A percentile compares a stretch with the other conserved stretches of the same genome.
Conservation (phyloP, 2,888 invertebrate species). For the Lithophane semibrunnea region DNA sequence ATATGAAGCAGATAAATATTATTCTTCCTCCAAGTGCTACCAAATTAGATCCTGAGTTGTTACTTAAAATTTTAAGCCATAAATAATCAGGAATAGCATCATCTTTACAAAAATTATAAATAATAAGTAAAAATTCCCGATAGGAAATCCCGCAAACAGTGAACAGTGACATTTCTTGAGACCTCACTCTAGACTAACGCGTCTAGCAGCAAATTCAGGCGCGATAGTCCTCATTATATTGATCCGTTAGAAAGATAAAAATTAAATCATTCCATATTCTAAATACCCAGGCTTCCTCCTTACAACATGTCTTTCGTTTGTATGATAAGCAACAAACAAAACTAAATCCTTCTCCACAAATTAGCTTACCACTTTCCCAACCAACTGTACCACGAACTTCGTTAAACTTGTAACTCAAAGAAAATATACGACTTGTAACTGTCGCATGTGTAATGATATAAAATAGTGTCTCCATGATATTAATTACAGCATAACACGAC, state of each 20-base stretch:
- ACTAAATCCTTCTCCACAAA: constrained; percentile 2
- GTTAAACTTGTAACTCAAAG: constrained; percentile 79
- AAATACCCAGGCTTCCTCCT: background rate
- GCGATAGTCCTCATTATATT: background rate
- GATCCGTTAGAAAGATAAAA: too few relatives aligned
- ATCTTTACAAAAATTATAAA: too few relatives aligned
- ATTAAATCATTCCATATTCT: background rate
- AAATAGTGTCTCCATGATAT: constrained; percentile 86
- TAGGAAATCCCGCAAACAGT: too few relatives aligned
- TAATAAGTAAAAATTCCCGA: too few relatives aligned
- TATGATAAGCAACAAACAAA: background rate
- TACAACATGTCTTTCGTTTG: background rate
- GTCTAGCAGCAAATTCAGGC: background rate
- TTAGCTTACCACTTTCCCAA: constrained; percentile 34
- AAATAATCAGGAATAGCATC: too few relatives aligned
- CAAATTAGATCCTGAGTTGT: too few relatives aligned
- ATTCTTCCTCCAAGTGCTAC: too few relatives aligned
- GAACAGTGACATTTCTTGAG: background rate
- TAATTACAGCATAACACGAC: constrained; percentile 88
- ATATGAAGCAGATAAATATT: too few relatives aligned
- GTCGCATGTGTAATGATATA: constrained; percentile 86
- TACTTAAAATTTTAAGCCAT: too few relatives aligned
- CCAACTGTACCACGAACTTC: constrained; percentile 39
- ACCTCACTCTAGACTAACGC: background rate
- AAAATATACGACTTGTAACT: constrained; percentile 79